A percentile compares a stretch with the other conserved stretches of the same genome.
phyloP scores from a whole-genome alignment of 2,888 invertebrate species.

The Caenorhabditis drosophilae region DNA sequence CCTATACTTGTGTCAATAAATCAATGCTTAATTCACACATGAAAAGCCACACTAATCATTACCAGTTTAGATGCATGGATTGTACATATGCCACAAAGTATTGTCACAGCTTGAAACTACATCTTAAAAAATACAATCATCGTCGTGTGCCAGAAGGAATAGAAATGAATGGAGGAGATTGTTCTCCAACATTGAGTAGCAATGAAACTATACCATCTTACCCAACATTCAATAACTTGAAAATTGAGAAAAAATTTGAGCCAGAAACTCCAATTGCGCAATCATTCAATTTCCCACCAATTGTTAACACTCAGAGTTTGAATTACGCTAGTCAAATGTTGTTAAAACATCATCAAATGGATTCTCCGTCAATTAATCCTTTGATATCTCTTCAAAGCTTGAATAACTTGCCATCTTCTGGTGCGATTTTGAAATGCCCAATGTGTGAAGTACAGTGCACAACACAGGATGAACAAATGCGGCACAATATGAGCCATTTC shows the following conservation, averaged over 20 bases:
- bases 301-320: slow-evolving; percentile 39
- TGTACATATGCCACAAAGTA: slow-evolving; percentile 97
- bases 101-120: slow-evolving; percentile 93
- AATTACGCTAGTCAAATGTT: slow-evolving; percentile 49
- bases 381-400: slow-evolving; percentile 13
- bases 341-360: slow-evolving; percentile 43
- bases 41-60: slow-evolving; percentile 82
- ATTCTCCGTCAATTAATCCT: slow-evolving; percentile 4
- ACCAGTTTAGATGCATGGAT: slow-evolving; percentile 81
- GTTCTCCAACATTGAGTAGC: slow-evolving; percentile 12
- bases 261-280: slow-evolving; percentile 18
- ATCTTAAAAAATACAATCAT: slow-evolving; percentile 89
- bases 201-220: slow-evolving; percentile 12
- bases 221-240: slow-evolving; percentile 11
- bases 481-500: slow-evolving; percentile 58
- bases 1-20: slow-evolving; percentile 84
- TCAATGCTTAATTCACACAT: slow-evolving; percentile 98
- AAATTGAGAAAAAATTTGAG: slow-evolving; percentile 1
- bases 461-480: slow-evolving; percentile 54
- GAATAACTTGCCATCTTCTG: slow-evolving; percentile 11
- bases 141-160: slow-evolving; percentile 83
- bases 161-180: slow-evolving; percentile 76
- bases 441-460: slow-evolving; percentile 45
- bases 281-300: slow-evolving; percentile 38
- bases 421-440: slow-evolving; percentile 35